Conservation (phyloP, 2,888 invertebrate species). For the Aphodius sticticus region DNA sequence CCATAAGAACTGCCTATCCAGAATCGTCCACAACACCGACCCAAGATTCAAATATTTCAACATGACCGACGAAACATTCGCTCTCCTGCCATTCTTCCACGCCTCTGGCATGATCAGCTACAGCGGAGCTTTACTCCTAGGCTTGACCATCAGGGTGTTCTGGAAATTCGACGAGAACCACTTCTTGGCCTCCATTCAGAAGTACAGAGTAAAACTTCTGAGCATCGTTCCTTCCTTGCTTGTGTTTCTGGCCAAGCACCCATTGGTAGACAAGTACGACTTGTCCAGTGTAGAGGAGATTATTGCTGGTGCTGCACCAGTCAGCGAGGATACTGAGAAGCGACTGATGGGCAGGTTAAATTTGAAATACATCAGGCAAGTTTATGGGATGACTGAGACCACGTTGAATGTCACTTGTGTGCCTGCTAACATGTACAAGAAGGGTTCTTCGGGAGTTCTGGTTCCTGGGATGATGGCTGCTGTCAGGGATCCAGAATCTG, state of each 20-base stretch:
- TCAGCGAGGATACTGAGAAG: conserved; percentile 71
- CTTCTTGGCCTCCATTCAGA: conserved; percentile 73
- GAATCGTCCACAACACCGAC: conserved; percentile 35
- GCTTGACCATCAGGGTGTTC: conserved; percentile 53
- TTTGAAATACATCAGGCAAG: conserved; percentile 68
- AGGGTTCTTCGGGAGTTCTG: conserved; percentile 42
- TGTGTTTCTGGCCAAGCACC: conserved; percentile 81
- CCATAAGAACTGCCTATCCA: conserved; percentile 61
- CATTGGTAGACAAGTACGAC: conserved; percentile 76
- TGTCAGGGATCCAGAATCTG: conserved; percentile 69
- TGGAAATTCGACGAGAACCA: conserved; percentile 73
- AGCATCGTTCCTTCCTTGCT: conserved; percentile 83
- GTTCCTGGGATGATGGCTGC: conserved; percentile 69
- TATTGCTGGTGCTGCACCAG: conserved; percentile 79
- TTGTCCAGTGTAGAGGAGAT: conserved; percentile 71
- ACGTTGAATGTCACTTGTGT: conserved; percentile 64
- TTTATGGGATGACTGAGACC: conserved; percentile 78
- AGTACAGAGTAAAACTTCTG: conserved; percentile 70
- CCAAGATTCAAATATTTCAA: conserved; percentile 30
- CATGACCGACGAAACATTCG: conserved; percentile 36
- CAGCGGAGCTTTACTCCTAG: conserved; percentile 42
- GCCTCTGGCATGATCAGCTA: conserved; percentile 46
- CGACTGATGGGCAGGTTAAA: conserved; percentile 59
- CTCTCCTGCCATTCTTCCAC: conserved; percentile 50
- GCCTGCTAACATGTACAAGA: conserved; percentile 46